Evolutionary conservation across 2,797 vertebrate species (phyloP).

Genomic region (Enteromius afrohamiltoni): DNA sequence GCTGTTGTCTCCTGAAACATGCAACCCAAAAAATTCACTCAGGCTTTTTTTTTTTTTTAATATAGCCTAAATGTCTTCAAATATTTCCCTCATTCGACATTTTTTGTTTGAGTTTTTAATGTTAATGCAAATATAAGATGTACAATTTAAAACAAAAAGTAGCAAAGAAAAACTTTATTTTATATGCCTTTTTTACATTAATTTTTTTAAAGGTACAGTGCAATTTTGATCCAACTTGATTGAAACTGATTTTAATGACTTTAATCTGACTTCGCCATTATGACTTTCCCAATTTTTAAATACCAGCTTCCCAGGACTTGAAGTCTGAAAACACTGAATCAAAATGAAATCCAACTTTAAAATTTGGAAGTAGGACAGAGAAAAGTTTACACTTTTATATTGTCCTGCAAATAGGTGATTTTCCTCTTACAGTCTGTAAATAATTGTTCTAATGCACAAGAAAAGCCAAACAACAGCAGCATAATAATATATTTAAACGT

Average conservation of each 20-base stretch:
- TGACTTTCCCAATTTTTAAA: neutral
- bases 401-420: neutral
- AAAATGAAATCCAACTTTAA: neutral
- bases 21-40: neutral
- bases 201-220: too few species aligned
- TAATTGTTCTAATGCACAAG: neutral
- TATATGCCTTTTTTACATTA: too few species aligned
- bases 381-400: neutral
- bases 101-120: too few species aligned
- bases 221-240: too few species aligned
- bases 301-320: neutral
- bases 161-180: too few species aligned
- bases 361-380: neutral
- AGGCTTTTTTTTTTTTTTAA: neutral
- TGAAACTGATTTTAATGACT: too few species aligned
- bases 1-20: neutral
- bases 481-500: constrained; percentile 41
- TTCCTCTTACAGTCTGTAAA: neutral
- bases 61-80: neutral
- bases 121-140: too few species aligned
- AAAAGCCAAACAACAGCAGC: constrained; percentile 10
- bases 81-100: too few species aligned
- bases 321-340: neutral
- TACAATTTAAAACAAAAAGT: too few species aligned
- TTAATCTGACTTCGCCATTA: neutral